Percentiles rank a stretch among this genome's conserved stretches.
Evolutionary conservation across 2,888 invertebrate genomes (phyloP).

Genomic region (Drosophila trichaetosa): DNA sequence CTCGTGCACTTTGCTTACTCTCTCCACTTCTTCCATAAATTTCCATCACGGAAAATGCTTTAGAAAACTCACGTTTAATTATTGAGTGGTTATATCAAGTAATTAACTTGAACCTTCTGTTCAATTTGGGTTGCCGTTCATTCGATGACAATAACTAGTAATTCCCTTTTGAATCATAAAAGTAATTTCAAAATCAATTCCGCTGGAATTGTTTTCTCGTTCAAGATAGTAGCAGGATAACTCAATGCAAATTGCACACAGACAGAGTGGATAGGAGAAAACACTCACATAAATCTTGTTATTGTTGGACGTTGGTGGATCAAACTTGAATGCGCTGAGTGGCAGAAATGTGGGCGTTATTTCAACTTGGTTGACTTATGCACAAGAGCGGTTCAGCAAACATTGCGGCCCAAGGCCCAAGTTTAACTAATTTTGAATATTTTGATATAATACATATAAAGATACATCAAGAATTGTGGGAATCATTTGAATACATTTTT

Average conservation of each 20-base stretch:
- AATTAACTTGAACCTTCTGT: not conserved
- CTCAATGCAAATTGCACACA: conserved; percentile 36
- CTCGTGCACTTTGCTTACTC: not conserved
- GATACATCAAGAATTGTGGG: not conserved
- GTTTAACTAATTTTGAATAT: not conserved
- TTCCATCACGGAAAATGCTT: not conserved
- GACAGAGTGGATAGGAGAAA: conserved; percentile 15
- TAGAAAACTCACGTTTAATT: not conserved
- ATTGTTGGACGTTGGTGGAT: not conserved
- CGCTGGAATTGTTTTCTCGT: conserved; percentile 1
- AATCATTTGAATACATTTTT: not conserved
- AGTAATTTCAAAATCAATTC: conserved; percentile 29
- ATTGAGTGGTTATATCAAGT: not conserved
- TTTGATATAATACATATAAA: not conserved
- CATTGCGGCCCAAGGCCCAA: not conserved
- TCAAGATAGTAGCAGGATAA: conserved; percentile 13
- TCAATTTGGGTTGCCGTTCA: no score
- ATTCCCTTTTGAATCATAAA: conserved; percentile 29
- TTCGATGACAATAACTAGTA: not conserved
- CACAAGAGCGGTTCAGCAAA: conserved; percentile 18
- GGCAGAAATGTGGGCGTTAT: conserved; percentile 8
- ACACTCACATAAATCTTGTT: conserved; percentile 10
- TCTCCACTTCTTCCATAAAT: not conserved
- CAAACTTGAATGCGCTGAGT: conserved; percentile 19
- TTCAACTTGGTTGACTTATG: not conserved